A percentile compares a stretch with the other conserved stretches of the same genome.
phyloP scores from a whole-genome alignment of 2,113 vertebrate species.

The Dicaeum eximium region DNA sequence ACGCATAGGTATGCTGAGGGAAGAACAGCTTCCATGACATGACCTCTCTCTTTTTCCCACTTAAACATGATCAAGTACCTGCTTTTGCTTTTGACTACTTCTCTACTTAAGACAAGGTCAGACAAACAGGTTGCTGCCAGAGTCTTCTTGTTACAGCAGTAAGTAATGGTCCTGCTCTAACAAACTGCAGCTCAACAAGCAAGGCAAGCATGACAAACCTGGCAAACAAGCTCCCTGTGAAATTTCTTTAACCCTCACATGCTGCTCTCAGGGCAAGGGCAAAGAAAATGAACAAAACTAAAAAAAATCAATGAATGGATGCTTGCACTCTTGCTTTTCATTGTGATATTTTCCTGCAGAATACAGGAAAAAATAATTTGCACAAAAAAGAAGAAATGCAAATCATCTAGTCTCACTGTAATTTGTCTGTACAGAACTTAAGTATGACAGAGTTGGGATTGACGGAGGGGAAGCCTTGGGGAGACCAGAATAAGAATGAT shows the following conservation, averaged over 20 bases:
- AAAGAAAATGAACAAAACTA: not conserved
- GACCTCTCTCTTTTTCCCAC: not conserved
- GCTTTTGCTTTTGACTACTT: not conserved
- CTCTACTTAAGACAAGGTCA: not conserved
- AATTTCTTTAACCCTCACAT: not conserved
- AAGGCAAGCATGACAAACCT: not conserved
- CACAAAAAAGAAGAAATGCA: not conserved
- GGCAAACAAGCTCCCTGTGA: not conserved
- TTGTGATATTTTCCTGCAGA: not conserved
- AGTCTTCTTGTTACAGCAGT: not conserved
- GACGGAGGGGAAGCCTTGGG: not conserved
- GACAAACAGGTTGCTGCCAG: not conserved
- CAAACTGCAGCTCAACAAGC: not conserved
- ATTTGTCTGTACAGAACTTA: not conserved
- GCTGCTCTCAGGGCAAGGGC: not conserved
- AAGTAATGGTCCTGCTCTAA: not conserved
- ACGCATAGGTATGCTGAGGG: not conserved
- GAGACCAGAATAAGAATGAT: not conserved
- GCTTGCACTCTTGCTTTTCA: not conserved
- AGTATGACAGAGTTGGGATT: not conserved
- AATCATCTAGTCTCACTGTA: not conserved
- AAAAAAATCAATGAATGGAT: accelerated
- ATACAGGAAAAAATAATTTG: not conserved
- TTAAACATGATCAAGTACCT: not conserved
- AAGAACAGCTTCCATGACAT: not conserved